Conservation (phyloP, 2,113 vertebrate genomes). For the Clarias batrachus region DNA sequence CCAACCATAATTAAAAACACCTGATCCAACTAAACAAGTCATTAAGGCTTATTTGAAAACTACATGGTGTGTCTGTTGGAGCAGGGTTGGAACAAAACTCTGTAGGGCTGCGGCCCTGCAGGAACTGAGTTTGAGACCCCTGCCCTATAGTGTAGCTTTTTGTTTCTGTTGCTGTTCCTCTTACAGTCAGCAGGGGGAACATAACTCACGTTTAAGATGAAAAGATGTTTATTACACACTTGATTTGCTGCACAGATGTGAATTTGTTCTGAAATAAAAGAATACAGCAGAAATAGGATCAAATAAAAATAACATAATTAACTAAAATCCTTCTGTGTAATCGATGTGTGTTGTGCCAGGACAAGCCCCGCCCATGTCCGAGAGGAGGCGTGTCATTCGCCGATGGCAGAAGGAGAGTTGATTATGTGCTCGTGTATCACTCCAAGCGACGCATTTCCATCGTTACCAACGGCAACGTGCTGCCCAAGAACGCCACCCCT, state of each 20-base stretch:
- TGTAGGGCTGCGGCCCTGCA: no score
- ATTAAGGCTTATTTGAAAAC: no score
- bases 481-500: constrained; percentile 38
- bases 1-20: no score
- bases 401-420: constrained; percentile 88
- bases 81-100: no score
- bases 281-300: not conserved
- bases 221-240: not conserved
- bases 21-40: no score
- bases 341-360: constrained; percentile 14
- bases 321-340: constrained; percentile 8
- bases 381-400: constrained; percentile 74
- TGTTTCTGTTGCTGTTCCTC: not conserved
- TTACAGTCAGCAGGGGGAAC: not conserved
- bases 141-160: no score
- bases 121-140: no score
- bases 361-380: constrained; percentile 29
- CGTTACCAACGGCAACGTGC: constrained; percentile 77
- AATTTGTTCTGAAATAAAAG: not conserved
- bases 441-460: constrained; percentile 79
- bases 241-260: not conserved
- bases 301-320: not conserved
- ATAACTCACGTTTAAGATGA: not conserved
- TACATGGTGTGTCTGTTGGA: no score
- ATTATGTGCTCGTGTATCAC: constrained; percentile 90